Evolutionary conservation across 2,113 vertebrate genomes (phyloP).

Genomic region (Baryphthengus martii): DNA sequence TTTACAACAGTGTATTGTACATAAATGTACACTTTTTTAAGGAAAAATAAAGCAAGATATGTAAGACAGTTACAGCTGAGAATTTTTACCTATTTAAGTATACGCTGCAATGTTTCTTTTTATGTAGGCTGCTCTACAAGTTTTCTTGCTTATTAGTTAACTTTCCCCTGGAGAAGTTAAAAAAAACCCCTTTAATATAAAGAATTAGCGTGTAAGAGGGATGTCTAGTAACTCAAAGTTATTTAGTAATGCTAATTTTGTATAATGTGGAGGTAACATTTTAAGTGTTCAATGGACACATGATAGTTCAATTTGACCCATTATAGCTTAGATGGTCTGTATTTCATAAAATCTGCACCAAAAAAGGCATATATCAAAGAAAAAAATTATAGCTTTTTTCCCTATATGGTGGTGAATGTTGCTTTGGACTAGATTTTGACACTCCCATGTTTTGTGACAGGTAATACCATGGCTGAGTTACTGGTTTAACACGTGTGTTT

Average conservation of each 20-base stretch:
- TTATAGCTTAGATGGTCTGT: neutral
- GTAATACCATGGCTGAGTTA: conserved; percentile 17
- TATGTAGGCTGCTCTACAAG: neutral
- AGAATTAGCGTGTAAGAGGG: neutral
- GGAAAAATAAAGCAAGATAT: neutral
- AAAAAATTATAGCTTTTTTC: neutral
- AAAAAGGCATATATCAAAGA: neutral
- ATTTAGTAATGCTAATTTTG: neutral
- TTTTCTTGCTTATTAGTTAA: neutral
- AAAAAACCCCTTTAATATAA: neutral
- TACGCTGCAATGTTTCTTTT: neutral
- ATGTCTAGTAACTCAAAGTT: neutral
- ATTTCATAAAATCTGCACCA: neutral
- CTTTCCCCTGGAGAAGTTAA: neutral
- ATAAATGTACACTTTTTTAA: neutral
- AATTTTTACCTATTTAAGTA: neutral
- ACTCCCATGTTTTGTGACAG: conserved; percentile 14
- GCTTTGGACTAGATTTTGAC: conserved; percentile 29
- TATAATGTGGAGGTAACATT: neutral
- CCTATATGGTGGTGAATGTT: conserved; percentile 6
- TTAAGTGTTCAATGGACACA: neutral
- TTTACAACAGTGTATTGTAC: neutral
- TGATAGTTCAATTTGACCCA: neutral
- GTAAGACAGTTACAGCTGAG: neutral
- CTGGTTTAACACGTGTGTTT: neutral